These are phyloP conservation scores for Ceyx melanurus DNA, from an alignment of 2,113 vertebrate genomes.

Conservation along the genomic window DNA sequence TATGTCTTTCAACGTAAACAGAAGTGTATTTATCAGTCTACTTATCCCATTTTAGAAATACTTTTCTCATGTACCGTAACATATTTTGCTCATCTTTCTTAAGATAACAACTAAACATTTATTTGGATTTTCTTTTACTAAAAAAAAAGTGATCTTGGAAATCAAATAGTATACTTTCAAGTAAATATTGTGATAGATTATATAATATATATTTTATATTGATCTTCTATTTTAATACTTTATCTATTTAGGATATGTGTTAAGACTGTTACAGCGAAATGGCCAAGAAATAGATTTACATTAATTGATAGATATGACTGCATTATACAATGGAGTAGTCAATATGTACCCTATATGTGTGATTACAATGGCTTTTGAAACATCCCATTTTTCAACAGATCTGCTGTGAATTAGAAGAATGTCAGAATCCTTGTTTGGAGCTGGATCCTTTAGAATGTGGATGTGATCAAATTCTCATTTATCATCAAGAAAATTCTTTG, in stretches of 20 bases:
- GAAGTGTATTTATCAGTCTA: not conserved
- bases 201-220: not conserved
- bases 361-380: not conserved
- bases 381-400: conserved; percentile 75
- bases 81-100: not conserved
- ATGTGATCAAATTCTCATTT: conserved; percentile 83
- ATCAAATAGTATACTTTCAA: not conserved
- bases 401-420: conserved; percentile 89
- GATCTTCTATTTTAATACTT: not conserved
- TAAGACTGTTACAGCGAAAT: not conserved
- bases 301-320: not conserved
- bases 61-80: not conserved
- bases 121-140: not conserved
- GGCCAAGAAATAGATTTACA: not conserved
- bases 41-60: not conserved
- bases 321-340: not conserved
- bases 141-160: not conserved
- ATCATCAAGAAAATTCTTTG: conserved; percentile 76
- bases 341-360: not conserved
- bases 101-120: not conserved
- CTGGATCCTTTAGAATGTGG: conserved; percentile 79
- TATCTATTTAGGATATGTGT: not conserved
- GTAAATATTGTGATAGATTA: not conserved
- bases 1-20: not conserved
- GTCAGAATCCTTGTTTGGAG: conserved; percentile 81